phyloP scores from a whole-genome alignment of 2,888 invertebrate genomes.

The Mesopsocus fuscifrons region DNA sequence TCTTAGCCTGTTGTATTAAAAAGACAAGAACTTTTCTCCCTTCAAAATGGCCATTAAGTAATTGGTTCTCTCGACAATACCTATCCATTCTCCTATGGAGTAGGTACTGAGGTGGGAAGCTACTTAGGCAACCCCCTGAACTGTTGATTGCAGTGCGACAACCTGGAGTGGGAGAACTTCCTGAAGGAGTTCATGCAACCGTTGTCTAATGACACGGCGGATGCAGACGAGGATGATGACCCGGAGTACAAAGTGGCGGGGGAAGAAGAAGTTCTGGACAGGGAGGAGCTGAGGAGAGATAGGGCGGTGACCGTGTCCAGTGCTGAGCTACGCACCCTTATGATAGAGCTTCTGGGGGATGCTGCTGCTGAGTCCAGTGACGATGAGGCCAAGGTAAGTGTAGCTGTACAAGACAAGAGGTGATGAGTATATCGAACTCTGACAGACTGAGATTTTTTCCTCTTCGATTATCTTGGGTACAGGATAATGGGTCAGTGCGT shows the following conservation, averaged over 20 bases:
- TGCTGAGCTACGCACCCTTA: conserved; percentile 65
- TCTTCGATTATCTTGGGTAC: no score
- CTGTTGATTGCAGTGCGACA: conserved; percentile 28
- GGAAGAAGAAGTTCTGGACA: conserved; percentile 57
- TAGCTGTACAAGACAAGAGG: no score
- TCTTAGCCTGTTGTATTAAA: no score
- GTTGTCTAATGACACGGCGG: conserved; percentile 23
- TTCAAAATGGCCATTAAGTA: no score
- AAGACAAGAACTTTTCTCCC: no score
- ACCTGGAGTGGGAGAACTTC: conserved; percentile 56
- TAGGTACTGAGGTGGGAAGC: no score
- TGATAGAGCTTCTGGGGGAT: conserved; percentile 62
- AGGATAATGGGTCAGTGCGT: no score
- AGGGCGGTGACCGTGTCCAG: conserved; percentile 63
- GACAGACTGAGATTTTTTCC: no score
- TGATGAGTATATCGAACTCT: no score
- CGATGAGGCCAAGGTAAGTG: conserved; percentile 16
- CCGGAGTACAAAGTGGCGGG: conserved; percentile 77
- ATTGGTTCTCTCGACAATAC: no score
- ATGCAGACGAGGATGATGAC: conserved; percentile 57
- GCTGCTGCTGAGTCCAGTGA: conserved; percentile 28
- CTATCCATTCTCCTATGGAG: no score
- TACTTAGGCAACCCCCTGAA: no score
- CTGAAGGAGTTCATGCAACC: conserved; percentile 55
- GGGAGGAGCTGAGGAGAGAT: conserved; percentile 64